phyloP scores from a whole-genome alignment of 2,797 vertebrate genomes.

The Antrozous pallidus region DNA sequence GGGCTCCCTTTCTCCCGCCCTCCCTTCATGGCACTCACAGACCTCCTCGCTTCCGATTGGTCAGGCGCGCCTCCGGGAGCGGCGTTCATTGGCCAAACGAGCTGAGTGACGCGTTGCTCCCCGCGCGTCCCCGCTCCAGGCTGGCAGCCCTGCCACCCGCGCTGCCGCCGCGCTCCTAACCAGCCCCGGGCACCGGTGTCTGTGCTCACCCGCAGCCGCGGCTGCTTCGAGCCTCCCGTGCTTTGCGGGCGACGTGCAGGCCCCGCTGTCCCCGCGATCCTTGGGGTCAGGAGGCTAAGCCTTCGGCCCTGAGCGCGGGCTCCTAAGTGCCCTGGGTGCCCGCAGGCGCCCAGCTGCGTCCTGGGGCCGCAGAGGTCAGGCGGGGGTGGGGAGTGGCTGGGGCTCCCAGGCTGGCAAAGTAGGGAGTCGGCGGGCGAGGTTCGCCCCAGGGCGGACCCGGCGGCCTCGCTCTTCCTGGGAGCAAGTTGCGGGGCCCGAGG shows the following conservation, averaged over 20 bases:
- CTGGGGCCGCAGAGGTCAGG: neutral
- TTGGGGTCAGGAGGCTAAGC: neutral
- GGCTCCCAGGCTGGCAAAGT: neutral
- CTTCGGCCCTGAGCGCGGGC: rapidly evolving
- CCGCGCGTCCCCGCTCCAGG: rapidly evolving
- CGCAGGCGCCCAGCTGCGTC: neutral
- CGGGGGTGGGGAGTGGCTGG: rapidly evolving
- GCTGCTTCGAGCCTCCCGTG: neutral
- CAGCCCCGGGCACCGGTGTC: neutral
- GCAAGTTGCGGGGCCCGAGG: neutral
- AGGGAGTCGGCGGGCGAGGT: neutral
- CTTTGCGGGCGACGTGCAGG: neutral
- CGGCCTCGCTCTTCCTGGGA: neutral
- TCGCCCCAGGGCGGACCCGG: neutral
- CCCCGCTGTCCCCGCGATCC: neutral
- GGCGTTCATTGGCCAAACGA: constrained; percentile 66
- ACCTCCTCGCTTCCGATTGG: constrained; percentile 77
- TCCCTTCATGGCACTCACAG: constrained; percentile 77
- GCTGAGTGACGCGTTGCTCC: constrained; percentile 27
- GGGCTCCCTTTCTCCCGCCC: constrained; percentile 61
- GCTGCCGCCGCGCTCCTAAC: neutral
- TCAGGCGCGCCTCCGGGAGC: rapidly evolving
- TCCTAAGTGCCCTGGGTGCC: rapidly evolving
- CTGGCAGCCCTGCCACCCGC: constrained; percentile 37
- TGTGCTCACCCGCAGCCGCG: neutral